Percentiles rank a stretch among this genome's conserved stretches.
Conservation (phyloP, 2,113 vertebrate species). For the Patagioenas fasciata region DNA sequence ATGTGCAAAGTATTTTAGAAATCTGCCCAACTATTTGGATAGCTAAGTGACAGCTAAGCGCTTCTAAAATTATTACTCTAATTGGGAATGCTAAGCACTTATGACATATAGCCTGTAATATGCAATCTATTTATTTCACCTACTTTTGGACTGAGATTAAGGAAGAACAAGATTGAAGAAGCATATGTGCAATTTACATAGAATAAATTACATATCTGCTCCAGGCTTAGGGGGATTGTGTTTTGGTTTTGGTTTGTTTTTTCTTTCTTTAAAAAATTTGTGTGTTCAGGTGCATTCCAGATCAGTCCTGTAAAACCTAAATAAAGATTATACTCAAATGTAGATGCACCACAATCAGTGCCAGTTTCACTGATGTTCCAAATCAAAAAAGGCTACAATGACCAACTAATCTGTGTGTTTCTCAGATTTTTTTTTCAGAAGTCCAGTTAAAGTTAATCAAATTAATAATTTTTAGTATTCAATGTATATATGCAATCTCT, state of each 20-base stretch:
- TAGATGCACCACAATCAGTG: neutral
- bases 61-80: neutral
- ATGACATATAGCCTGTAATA: neutral
- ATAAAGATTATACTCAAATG: neutral
- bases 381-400: neutral
- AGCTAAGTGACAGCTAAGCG: slow-evolving; percentile 15
- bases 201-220: neutral
- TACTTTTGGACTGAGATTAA: neutral
- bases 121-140: neutral
- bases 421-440: neutral
- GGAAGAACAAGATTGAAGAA: neutral
- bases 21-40: neutral
- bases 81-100: neutral
- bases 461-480: neutral
- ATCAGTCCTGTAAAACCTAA: neutral
- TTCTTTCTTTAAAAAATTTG: neutral
- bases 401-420: neutral
- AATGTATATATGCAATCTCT: neutral
- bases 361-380: neutral
- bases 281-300: neutral
- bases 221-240: neutral
- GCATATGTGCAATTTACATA: neutral
- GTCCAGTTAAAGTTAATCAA: neutral
- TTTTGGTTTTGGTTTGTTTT: neutral
- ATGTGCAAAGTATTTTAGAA: neutral